Evolutionary conservation across 2,797 vertebrate species (phyloP).

Genomic region (Rachycentron canadum): DNA sequence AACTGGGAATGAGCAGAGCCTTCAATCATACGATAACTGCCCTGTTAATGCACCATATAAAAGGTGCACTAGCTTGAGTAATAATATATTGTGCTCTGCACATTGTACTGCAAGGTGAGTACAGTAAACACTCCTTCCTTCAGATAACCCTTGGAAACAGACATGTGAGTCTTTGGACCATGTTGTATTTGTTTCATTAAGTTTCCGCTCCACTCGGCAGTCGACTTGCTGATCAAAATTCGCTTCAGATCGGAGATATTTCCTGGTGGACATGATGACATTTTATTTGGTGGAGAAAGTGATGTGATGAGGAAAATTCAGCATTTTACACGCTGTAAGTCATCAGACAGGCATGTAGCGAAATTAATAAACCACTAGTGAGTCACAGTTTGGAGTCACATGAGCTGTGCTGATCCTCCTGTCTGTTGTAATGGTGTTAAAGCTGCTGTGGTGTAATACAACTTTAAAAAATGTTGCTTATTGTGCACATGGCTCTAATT

Average conservation of each 20-base stretch:
- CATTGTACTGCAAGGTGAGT: conserved; percentile 8
- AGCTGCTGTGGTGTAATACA: not conserved
- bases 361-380: conserved; percentile 31
- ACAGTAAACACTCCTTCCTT: conserved; percentile 13
- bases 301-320: conserved; percentile 42
- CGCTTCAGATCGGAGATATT: conserved; percentile 59
- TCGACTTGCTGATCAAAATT: conserved; percentile 16
- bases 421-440: not conserved
- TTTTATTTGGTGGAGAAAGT: conserved; percentile 47
- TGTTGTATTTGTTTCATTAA: conserved; percentile 19
- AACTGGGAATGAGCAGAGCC: conserved; percentile 11
- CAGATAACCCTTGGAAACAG: conserved; percentile 9
- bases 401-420: conserved; percentile 1
- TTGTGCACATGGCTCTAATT: conserved; percentile 4
- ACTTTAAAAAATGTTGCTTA: conserved; percentile 1
- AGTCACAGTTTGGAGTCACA: conserved; percentile 21
- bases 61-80: conserved; percentile 32
- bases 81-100: conserved; percentile 31
- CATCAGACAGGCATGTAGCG: conserved; percentile 20
- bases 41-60: conserved; percentile 38
- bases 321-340: conserved; percentile 30
- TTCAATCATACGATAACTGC: not conserved
- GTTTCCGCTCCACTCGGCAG: conserved; percentile 6
- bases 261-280: conserved; percentile 48
- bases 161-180: not conserved